Evolutionary conservation across 2,113 vertebrate species (phyloP), one percentile per base, ranked within the genome.

Genomic region (Pseudorhombus dupliciocellatus): DNA sequence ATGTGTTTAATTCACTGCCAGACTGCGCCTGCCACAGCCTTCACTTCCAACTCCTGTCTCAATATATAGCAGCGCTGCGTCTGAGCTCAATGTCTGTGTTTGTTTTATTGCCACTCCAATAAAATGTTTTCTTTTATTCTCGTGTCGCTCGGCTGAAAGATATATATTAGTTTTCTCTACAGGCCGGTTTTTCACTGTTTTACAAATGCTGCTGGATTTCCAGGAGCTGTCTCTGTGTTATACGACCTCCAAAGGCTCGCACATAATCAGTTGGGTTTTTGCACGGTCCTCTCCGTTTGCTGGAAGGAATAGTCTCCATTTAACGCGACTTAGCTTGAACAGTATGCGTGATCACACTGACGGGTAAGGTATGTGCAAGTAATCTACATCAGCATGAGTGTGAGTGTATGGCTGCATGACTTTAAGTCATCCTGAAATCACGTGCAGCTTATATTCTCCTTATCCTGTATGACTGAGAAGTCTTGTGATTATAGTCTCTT

Each of bases 1-100:
- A 57, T 73, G 73, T 73, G 66, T 82, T 88, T 86, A 87, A 86
- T 90, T 86, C 84, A 59, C 75, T 82, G 82, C 71, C 74, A 74
- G 74, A 81, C 59, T 69, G 20, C 16, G 66, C 66, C 84, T 64
- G 75, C 61, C 74, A 52, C 72, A 57, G 72, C 68, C 77, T 80
- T 60, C 60, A 67, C 65, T 66, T 75, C 80, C 80, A 73, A 59
- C 83, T 70, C 81, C 59, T 79, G 77, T 84, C 73, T 81, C 73
- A 71, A 22, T 67, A 77, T 87, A 84, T 74, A 89, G 89, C 31
- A 83, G 79, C 78, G 8, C 28, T 20, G 11, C 74, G 56, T 60
- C 30, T 81, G 74, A 66, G 37, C 67, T 65, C 56, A 64, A 34
- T 22, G 64, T 10, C 18, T 37, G 46, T 62, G 42, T 67, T 76